Evolutionary conservation across 2,113 vertebrate species (phyloP).

Genomic region (Semnornis frantzii): DNA sequence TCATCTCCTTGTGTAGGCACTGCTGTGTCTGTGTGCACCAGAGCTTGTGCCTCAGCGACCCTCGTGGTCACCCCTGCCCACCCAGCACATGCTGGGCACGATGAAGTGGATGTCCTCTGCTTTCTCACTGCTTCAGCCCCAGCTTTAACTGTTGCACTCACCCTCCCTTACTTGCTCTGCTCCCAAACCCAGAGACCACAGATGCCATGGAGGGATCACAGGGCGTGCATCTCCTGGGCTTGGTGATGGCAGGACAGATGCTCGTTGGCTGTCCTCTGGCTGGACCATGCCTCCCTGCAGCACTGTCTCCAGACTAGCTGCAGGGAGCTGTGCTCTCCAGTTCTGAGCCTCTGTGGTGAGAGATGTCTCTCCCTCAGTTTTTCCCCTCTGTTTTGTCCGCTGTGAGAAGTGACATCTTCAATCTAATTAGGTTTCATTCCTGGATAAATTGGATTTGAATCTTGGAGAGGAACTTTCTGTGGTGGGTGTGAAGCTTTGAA

Average conservation of each 20-base stretch:
- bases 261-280: not conserved
- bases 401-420: not conserved
- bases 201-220: not conserved
- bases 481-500: not conserved
- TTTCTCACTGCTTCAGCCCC: not conserved
- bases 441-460: not conserved
- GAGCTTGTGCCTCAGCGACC: not conserved
- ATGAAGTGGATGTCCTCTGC: not conserved
- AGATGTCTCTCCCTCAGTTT: rapidly evolving
- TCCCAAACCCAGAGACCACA: not conserved
- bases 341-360: not conserved
- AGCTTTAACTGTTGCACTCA: not conserved
- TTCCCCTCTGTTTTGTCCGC: rapidly evolving
- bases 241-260: not conserved
- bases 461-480: not conserved
- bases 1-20: not conserved
- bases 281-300: not conserved
- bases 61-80: not conserved
- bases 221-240: not conserved
- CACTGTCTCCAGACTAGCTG: rapidly evolving
- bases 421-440: not conserved
- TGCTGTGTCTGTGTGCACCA: not conserved
- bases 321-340: not conserved
- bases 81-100: not conserved
- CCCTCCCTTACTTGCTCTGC: not conserved